A percentile compares a stretch with the other conserved stretches of the same genome.
These are phyloP conservation scores for Lucifuga dentata DNA, from an alignment of 2,113 vertebrate species.

Conservation along the genomic window DNA sequence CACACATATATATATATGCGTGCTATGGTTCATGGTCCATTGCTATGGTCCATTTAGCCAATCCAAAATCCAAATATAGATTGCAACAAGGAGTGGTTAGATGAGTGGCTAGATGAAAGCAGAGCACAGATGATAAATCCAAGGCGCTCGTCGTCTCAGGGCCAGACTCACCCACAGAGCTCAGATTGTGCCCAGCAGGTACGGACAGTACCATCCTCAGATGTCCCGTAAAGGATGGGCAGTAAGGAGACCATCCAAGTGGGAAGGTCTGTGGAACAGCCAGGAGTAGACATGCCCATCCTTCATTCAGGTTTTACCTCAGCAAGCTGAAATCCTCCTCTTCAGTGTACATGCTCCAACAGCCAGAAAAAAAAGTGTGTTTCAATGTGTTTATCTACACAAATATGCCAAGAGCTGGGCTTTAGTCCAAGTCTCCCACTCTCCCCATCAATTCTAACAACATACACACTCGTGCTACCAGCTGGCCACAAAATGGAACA, in stretches of 20 bases:
- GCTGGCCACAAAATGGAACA: constrained; percentile 59
- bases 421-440: constrained; percentile 44
- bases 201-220: constrained; percentile 44
- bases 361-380: constrained; percentile 43
- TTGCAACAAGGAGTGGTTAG: neutral
- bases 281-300: constrained; percentile 13
- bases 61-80: constrained; percentile 4
- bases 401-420: constrained; percentile 50
- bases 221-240: constrained; percentile 24
- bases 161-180: constrained; percentile 23
- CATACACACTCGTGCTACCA: constrained; percentile 51
- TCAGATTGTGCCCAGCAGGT: constrained; percentile 30
- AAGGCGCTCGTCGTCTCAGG: constrained; percentile 29
- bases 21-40: too few relatives aligned
- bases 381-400: constrained; percentile 59
- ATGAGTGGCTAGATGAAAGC: constrained; percentile 24
- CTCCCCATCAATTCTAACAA: neutral
- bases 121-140: constrained; percentile 8
- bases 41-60: neutral
- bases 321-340: constrained; percentile 3
- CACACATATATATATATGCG: too few relatives aligned
- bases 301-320: constrained; percentile 15
- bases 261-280: neutral
- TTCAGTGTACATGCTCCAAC: constrained; percentile 23
- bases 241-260: neutral